These are phyloP conservation scores for Clarias laeviceps DNA, from an alignment of 2,797 vertebrate species.

Conservation along the genomic window DNA sequence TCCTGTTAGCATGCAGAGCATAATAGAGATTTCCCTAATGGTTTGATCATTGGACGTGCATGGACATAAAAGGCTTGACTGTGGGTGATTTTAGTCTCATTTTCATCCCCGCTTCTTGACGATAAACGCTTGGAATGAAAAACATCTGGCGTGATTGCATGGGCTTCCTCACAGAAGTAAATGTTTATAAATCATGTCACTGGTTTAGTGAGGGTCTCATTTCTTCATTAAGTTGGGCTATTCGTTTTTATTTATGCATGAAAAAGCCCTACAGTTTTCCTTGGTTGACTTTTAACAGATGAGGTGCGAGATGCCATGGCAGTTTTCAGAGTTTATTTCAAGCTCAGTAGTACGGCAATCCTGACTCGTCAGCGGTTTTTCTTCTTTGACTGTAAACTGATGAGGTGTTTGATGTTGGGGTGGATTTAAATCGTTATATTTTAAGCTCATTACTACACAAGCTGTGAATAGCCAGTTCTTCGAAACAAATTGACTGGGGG, in stretches of 20 bases:
- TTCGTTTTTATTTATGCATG: conserved; percentile 58
- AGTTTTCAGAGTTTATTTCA: conserved; percentile 36
- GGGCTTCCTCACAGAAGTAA: conserved; percentile 62
- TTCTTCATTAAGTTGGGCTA: conserved; percentile 49
- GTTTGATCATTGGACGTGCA: conserved; percentile 66
- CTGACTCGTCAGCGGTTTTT: conserved; percentile 27
- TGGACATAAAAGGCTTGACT: conserved; percentile 64
- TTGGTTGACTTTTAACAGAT: conserved; percentile 30
- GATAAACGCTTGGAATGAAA: conserved; percentile 72
- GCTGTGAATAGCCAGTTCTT: conserved; percentile 21
- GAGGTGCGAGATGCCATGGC: conserved; percentile 16
- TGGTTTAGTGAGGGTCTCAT: conserved; percentile 57
- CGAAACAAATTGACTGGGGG: conserved; percentile 5
- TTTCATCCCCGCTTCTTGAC: conserved; percentile 69
- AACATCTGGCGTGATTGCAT: conserved; percentile 75
- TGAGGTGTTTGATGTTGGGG: conserved; percentile 17
- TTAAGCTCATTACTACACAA: conserved; percentile 36
- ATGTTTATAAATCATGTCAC: conserved; percentile 64
- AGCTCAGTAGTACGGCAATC: conserved; percentile 27
- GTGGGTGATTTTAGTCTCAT: conserved; percentile 63
- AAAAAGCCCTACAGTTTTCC: conserved; percentile 28
- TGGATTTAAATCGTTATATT: conserved; percentile 16
- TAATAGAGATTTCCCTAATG: conserved; percentile 69
- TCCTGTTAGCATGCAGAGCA: conserved; percentile 58
- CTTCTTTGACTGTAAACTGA: conserved; percentile 23